These are phyloP conservation scores for Drosophila longiperda DNA, from an alignment of 2,888 invertebrate species.

Conservation along the genomic window DNA sequence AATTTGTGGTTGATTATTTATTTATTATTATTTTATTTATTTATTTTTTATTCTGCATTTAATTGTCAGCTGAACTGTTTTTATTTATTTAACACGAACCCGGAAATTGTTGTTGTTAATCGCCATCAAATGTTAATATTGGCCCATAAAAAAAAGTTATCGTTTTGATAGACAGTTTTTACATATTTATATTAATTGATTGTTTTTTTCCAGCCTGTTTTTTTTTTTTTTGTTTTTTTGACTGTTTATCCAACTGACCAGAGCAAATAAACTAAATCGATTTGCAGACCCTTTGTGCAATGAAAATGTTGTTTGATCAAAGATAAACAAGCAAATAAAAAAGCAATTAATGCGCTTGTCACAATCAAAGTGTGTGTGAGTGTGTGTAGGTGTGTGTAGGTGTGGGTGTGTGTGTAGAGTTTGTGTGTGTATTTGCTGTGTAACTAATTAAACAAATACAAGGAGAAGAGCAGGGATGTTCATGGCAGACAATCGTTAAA, in stretches of 20 bases:
- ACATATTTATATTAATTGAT: constrained; percentile 42
- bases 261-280: constrained; percentile 44
- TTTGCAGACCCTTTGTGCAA: constrained; percentile 34
- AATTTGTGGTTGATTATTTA: neutral
- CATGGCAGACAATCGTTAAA: constrained; percentile 48
- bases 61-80: neutral
- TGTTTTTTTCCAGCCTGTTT: constrained; percentile 1
- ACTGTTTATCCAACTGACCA: constrained; percentile 3
- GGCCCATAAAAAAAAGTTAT: constrained; percentile 1
- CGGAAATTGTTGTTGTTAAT: constrained; percentile 4
- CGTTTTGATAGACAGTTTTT: constrained; percentile 10
- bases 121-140: neutral
- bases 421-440: constrained; percentile 36
- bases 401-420: constrained; percentile 6
- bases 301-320: constrained; percentile 50
- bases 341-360: constrained; percentile 74
- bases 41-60: too few species aligned
- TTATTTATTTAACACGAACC: neutral
- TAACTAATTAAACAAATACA: constrained; percentile 70
- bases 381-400: constrained; percentile 9
- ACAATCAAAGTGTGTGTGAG: constrained; percentile 40
- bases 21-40: neutral
- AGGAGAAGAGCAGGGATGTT: constrained; percentile 6
- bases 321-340: constrained; percentile 63
- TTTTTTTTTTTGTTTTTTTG: neutral